Base-by-base conservation (phyloP, 35 echinoderm and acorn worm genomes). In the Apostichopus japonicus region DNA sequence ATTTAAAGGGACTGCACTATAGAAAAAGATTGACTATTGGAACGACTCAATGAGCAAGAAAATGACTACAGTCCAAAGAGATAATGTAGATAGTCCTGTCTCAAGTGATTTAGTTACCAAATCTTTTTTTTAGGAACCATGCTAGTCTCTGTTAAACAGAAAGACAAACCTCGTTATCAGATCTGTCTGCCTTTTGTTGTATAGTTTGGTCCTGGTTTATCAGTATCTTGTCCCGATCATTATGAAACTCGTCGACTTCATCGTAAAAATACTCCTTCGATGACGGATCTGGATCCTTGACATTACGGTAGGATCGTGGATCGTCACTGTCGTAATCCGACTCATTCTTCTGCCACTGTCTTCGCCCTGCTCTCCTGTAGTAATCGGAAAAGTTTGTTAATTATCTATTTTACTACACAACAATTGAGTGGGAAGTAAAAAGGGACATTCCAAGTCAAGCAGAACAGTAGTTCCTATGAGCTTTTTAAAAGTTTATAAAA, bases 321-420 rank as follows among this genome's bases (percentile, higher is more conserved):
- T 98, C 96, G 83, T 98, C 96, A 83, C 96, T 97, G 62, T 97
- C 96, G 95, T 97, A 97, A 72, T 96, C 95, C 10, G 93, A 94
- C 17, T 94, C 95, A 27, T 94, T 93, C 24, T 57, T 91, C 84
- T 94, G 87, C 76, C 80, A 79, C 51, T 79, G 71, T 22, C 80
- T 63, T 19, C 77, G 80, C 24, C 83, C 84, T 72, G 54, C 70
- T 78, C 84, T 94, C 84, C 93, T 96, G 15, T 82, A 7, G 24
- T 51, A 82, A 54, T 9, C 8, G 15, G 9, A 44, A n/a, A 54
- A 33, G 15, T 19, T 44, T 53, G 27, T 24, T 52, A 11, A 6
- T 17, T 33, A 13, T 53, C 23, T 13, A 23, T 3, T 19, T 19
- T 67, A 19, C 63, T 5, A 67, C 9, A 67, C 63, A 9, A 67